These are phyloP conservation scores for Drosophila novamexicana DNA, from an alignment of 1,140 invertebrate species.

Conservation along the genomic window DNA sequence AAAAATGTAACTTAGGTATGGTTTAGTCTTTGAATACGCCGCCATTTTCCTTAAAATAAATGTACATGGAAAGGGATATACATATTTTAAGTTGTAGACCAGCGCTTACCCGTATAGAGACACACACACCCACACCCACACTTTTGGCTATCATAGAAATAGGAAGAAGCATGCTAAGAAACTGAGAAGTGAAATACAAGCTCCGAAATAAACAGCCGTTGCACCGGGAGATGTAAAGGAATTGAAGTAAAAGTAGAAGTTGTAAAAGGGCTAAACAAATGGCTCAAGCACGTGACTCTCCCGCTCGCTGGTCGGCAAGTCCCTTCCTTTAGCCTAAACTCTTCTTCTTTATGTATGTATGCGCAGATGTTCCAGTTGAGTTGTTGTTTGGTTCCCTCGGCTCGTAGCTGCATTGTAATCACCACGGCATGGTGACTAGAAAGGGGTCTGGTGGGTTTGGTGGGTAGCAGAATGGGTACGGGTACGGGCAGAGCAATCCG, in stretches of 20 bases:
- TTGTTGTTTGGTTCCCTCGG: slow-evolving; percentile 18
- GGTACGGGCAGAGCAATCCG: slow-evolving; percentile 2
- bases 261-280: slow-evolving; percentile 65
- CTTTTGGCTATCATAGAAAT: neutral
- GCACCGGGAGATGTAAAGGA: slow-evolving; percentile 7
- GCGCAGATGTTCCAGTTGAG: slow-evolving; percentile 21
- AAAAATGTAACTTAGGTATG: too few species aligned
- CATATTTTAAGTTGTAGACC: too few species aligned
- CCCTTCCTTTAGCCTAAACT: neutral
- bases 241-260: slow-evolving; percentile 39
- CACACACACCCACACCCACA: too few species aligned
- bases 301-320: neutral
- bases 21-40: too few species aligned
- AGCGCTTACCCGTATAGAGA: too few species aligned
- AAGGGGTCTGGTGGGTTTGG: too few species aligned
- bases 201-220: slow-evolving; percentile 22
- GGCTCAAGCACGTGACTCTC: slow-evolving; percentile 58
- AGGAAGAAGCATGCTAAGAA: slow-evolving; percentile 24
- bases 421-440: slow-evolving; percentile 17
- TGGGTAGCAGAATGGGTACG: neutral
- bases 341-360: slow-evolving; percentile 1
- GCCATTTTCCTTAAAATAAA: too few species aligned
- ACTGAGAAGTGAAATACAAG: slow-evolving; percentile 46
- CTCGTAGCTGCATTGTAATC: slow-evolving; percentile 32
- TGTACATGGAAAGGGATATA: too few species aligned